These are phyloP conservation scores for Andrena praecox DNA, from an alignment of 2,888 invertebrate genomes.

Conservation along the genomic window DNA sequence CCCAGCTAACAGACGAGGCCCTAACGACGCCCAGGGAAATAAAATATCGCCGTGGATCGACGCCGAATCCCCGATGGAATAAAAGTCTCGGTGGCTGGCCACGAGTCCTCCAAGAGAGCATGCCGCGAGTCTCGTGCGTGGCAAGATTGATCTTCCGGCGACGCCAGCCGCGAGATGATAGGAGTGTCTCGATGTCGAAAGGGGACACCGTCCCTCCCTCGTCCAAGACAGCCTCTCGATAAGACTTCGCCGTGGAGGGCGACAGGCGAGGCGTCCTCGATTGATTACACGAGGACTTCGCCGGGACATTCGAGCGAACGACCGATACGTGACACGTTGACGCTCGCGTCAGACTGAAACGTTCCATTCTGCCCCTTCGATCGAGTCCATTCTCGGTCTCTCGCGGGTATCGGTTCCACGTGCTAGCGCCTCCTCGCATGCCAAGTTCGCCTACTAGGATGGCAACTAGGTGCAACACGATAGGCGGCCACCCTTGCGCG, in stretches of 20 bases:
- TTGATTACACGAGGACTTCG: conserved; percentile 62
- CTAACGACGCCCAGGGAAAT: conserved; percentile 59
- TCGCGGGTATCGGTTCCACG: conserved; percentile 46
- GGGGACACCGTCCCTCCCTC: conserved; percentile 47
- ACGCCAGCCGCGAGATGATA: conserved; percentile 47
- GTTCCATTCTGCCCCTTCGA: conserved; percentile 48
- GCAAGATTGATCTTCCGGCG: conserved; percentile 28
- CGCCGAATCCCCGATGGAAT: conserved; percentile 54
- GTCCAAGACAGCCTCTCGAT: conserved; percentile 51
- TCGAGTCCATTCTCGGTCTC: conserved; percentile 38
- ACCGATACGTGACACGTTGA: conserved; percentile 62
- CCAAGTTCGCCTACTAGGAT: conserved; percentile 30
- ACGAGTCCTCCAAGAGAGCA: conserved; percentile 29
- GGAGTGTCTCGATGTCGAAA: conserved; percentile 51
- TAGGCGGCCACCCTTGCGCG: conserved; percentile 12
- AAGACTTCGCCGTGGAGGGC: conserved; percentile 41
- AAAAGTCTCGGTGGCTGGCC: conserved; percentile 20
- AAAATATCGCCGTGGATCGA: conserved; percentile 52
- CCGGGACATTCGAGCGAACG: conserved; percentile 58
- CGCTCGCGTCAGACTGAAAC: conserved; percentile 50
- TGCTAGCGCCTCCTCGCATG: conserved; percentile 22
- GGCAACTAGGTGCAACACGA: conserved; percentile 43
- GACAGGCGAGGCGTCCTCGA: conserved; percentile 36
- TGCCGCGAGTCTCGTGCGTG: conserved; percentile 35
- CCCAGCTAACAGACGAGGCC: conserved; percentile 42